Percentiles rank a stretch among this genome's conserved stretches.
phyloP scores from a whole-genome alignment of 1,140 invertebrate genomes.

The Papilio helenus region DNA sequence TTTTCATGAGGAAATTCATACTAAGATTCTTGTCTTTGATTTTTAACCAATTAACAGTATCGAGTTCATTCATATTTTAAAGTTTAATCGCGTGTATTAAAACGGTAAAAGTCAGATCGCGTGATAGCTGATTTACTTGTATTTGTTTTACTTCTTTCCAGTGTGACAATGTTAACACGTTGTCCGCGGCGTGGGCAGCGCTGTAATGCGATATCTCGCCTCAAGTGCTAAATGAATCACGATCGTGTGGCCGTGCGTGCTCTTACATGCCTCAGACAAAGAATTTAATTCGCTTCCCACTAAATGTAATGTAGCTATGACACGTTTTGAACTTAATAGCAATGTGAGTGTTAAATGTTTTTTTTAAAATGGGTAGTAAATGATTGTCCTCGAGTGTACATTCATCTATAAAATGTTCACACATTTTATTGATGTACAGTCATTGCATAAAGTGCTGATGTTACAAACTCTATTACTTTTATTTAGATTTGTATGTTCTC shows the following conservation, averaged over 20 bases:
- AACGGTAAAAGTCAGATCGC: slow-evolving; percentile 6
- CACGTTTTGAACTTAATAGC: background rate
- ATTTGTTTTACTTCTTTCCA: slow-evolving; percentile 8
- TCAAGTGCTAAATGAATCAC: slow-evolving; percentile 36
- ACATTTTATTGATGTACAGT: background rate
- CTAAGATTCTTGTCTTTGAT: no score
- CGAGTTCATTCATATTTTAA: background rate
- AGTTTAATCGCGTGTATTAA: background rate
- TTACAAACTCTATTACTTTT: slow-evolving; percentile 14
- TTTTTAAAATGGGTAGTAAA: background rate
- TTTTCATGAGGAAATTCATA: no score
- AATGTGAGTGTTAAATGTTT: background rate
- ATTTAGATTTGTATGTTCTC: background rate
- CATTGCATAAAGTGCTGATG: slow-evolving; percentile 2
- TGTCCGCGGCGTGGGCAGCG: slow-evolving; percentile 26
- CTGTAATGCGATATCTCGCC: slow-evolving; percentile 20
- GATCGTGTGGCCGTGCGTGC: slow-evolving; percentile 16
- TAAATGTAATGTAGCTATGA: background rate
- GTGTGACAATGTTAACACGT: slow-evolving; percentile 16
- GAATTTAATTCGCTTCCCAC: background rate
- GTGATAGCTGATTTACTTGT: slow-evolving; percentile 9
- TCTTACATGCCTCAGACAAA: background rate
- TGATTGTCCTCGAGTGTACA: background rate
- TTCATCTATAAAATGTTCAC: background rate
- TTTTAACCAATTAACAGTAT: no score